Evolutionary conservation across 2,113 vertebrate species (phyloP).

Genomic region (Menura novaehollandiae): DNA sequence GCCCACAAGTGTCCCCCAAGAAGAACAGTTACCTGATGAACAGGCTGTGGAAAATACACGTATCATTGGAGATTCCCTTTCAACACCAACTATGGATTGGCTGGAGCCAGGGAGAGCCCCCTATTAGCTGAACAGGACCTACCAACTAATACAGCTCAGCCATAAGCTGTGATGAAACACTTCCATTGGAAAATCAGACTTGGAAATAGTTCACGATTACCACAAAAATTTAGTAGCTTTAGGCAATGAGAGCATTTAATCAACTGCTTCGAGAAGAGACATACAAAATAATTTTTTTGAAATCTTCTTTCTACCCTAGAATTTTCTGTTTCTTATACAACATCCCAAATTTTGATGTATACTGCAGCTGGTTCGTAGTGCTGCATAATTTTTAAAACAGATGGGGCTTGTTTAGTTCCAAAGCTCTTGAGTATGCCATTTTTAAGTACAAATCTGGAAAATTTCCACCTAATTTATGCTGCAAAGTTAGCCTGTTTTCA

Average conservation of each 20-base stretch:
- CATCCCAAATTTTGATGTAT: neutral
- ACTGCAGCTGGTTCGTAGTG: neutral
- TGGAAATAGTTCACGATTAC: neutral
- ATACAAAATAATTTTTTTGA: rapidly evolving
- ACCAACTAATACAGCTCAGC: neutral
- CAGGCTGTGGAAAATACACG: neutral
- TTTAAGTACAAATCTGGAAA: conserved; percentile 41
- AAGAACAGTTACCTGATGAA: neutral
- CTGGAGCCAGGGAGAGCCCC: neutral
- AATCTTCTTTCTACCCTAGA: neutral
- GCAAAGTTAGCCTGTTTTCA: neutral
- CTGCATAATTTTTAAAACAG: conserved; percentile 34
- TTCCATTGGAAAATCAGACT: neutral
- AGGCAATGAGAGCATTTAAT: neutral
- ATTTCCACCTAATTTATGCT: conserved; percentile 30
- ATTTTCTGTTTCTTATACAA: neutral
- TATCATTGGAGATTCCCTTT: neutral
- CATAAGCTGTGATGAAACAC: neutral
- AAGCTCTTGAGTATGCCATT: conserved; percentile 2
- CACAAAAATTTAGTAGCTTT: neutral
- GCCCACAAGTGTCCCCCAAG: neutral
- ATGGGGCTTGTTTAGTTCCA: conserved; percentile 41
- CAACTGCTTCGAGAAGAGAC: neutral
- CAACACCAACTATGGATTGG: neutral
- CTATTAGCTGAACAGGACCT: neutral